Evolutionary conservation across 1,140 invertebrate genomes (phyloP).

Genomic region (Bombus turneri): DNA sequence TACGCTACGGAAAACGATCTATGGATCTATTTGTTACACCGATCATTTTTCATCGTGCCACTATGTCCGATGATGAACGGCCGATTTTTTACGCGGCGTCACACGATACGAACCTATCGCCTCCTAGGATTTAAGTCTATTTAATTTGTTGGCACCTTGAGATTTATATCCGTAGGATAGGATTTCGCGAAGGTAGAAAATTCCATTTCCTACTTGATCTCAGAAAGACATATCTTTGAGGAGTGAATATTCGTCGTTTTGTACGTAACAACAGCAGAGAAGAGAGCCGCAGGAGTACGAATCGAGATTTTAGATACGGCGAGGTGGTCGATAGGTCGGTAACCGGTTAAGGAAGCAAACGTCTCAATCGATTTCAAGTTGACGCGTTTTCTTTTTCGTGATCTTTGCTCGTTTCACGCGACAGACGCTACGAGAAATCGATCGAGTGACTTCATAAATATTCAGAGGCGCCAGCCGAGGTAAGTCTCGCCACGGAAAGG

Average conservation of each 20-base stretch:
- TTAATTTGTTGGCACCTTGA: background rate
- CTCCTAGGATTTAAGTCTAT: background rate
- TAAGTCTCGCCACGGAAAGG: background rate
- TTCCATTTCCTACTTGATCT: background rate
- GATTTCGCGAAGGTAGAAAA: background rate
- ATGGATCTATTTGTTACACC: constrained; percentile 26
- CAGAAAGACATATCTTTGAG: background rate
- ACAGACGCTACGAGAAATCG: background rate
- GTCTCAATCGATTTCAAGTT: constrained; percentile 34
- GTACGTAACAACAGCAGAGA: background rate
- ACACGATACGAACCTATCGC: too few species aligned
- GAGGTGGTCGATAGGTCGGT: background rate
- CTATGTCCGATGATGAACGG: background rate
- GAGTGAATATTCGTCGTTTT: background rate
- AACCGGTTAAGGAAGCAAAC: background rate
- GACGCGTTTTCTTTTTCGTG: constrained; percentile 22
- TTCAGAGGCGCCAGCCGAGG: constrained; percentile 43
- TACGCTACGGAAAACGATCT: constrained; percentile 41
- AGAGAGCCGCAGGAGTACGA: constrained; percentile 45
- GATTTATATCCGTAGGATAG: background rate
- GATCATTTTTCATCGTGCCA: background rate
- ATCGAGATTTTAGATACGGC: constrained; percentile 44
- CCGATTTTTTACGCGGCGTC: background rate
- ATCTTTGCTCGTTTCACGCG: constrained; percentile 5
- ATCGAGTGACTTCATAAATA: constrained; percentile 57